Conservation (phyloP, 2,888 invertebrate species). For the Nomada fucata region DNA sequence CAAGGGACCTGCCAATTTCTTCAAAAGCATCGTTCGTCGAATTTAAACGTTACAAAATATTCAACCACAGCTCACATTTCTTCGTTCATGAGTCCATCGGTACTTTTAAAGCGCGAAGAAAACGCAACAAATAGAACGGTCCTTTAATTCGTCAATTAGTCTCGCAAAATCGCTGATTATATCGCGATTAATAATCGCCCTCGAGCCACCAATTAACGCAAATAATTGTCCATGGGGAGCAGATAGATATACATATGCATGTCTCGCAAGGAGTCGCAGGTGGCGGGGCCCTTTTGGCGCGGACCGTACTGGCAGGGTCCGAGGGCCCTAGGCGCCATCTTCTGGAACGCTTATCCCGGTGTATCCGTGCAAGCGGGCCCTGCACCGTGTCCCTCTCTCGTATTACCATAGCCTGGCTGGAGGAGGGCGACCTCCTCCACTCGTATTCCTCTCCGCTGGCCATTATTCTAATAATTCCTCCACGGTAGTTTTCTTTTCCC, state of each 20-base stretch:
- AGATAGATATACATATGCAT: conserved; percentile 9
- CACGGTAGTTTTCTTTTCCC: conserved; percentile 56
- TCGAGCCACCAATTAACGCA: background rate
- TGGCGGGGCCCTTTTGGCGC: conserved; percentile 68
- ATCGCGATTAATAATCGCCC: background rate
- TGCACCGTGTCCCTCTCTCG: conserved; percentile 76
- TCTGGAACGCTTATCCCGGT: conserved; percentile 78
- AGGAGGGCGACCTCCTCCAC: conserved; percentile 53
- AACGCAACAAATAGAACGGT: too few relatives aligned
- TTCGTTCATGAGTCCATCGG: too few relatives aligned
- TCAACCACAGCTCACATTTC: too few relatives aligned
- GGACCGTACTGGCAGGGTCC: conserved; percentile 73
- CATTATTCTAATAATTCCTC: conserved; percentile 56
- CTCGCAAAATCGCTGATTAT: too few relatives aligned
- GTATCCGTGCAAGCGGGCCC: conserved; percentile 67
- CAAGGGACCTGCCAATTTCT: too few relatives aligned
- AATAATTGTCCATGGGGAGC: background rate
- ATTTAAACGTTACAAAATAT: too few relatives aligned
- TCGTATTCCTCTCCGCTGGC: conserved; percentile 49
- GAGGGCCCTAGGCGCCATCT: conserved; percentile 82
- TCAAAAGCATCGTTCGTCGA: too few relatives aligned
- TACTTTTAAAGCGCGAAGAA: too few relatives aligned
- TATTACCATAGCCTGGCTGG: conserved; percentile 75
- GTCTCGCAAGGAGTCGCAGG: conserved; percentile 7
- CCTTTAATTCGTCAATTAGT: too few relatives aligned